Conservation (phyloP, 2,888 invertebrate genomes). For the Trisateles emortualis region DNA sequence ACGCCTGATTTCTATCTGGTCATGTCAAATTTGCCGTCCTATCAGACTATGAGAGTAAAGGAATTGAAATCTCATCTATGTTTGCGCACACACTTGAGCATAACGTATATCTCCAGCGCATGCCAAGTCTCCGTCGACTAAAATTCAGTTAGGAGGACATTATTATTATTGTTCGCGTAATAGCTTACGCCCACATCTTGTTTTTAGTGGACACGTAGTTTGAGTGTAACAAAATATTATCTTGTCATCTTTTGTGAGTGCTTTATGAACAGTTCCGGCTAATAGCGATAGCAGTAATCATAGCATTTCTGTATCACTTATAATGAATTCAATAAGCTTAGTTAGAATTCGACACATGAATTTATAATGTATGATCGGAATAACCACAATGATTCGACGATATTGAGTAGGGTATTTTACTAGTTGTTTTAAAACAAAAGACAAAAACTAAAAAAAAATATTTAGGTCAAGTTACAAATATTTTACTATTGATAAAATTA, state of each 20-base stretch:
- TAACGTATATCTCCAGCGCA: no score
- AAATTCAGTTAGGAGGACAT: not conserved
- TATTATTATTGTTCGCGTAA: constrained; percentile 19
- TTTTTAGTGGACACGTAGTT: constrained; percentile 19
- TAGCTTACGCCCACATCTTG: constrained; percentile 21
- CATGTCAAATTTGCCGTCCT: no score
- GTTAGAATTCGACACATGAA: not conserved
- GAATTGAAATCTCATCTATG: no score
- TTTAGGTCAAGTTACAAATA: no score
- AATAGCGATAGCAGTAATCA: not conserved
- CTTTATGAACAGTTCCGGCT: not conserved
- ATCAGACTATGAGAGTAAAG: no score
- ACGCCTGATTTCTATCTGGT: no score
- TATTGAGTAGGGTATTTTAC: not conserved
- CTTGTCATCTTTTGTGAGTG: not conserved
- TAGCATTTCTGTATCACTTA: not conserved
- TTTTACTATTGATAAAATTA: no score
- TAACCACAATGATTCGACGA: no score
- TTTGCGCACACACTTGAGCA: no score
- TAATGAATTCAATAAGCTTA: not conserved
- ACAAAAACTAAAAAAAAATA: no score
- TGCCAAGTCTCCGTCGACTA: no score
- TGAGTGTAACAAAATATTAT: constrained; percentile 1
- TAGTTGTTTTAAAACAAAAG: no score
- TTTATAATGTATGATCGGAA: not conserved